phyloP scores from a whole-genome alignment of 2,113 vertebrate genomes.

The Catharus bicknelli region DNA sequence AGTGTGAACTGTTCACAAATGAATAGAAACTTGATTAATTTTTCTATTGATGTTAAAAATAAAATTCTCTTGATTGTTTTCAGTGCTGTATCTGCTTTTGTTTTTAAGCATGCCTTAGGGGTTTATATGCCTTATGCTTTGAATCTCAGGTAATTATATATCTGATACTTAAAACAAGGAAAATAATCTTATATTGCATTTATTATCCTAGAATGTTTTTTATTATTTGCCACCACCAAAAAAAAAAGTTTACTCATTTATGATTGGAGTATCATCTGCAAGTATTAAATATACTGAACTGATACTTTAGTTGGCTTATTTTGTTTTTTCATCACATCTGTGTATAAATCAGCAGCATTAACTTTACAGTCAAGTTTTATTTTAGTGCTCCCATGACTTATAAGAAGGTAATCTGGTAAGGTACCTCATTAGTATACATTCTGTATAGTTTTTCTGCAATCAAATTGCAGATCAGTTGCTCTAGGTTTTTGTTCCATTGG shows the following conservation, averaged over 20 bases:
- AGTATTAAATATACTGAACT: not conserved
- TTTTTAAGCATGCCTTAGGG: not conserved
- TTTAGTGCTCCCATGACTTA: not conserved
- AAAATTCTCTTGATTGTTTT: not conserved
- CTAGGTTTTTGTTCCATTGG: not conserved
- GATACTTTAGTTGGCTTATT: not conserved
- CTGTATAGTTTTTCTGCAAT: not conserved
- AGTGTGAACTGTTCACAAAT: not conserved
- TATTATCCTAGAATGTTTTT: not conserved
- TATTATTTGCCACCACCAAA: not conserved
- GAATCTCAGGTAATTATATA: not conserved
- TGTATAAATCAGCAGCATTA: not conserved
- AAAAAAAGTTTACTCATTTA: not conserved
- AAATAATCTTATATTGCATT: not conserved
- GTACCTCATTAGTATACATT: not conserved
- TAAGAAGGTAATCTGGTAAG: not conserved
- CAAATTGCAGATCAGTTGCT: not conserved
- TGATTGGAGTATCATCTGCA: not conserved
- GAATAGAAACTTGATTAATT: not conserved
- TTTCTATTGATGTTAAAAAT: not conserved
- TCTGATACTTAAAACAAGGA: not conserved
- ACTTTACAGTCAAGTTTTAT: slow-evolving; percentile 9
- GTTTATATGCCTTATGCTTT: not conserved
- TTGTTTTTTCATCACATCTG: not conserved
- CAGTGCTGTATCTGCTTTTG: not conserved